A percentile compares a stretch with the other conserved stretches of the same genome.
Conservation (phyloP, 2,888 invertebrate genomes). For the Coecobrya sp. region DNA sequence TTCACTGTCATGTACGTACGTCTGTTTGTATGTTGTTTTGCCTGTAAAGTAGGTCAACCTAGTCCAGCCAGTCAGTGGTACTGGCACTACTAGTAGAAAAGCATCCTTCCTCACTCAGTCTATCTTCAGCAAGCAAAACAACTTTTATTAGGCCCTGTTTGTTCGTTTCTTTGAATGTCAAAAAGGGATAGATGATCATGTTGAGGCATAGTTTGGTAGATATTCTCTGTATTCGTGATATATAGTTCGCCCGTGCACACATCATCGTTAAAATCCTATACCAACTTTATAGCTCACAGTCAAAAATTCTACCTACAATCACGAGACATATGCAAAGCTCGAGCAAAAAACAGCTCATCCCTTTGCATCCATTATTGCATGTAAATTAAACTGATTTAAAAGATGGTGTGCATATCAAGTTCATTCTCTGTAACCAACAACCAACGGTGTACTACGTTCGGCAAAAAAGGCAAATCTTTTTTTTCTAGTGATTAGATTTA, state of each 20-base stretch:
- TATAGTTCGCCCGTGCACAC: neutral
- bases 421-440: conserved; percentile 39
- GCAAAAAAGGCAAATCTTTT: neutral
- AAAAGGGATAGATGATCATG: conserved; percentile 15
- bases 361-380: conserved; percentile 7
- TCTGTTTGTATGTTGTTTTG: conserved; percentile 50
- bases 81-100: neutral
- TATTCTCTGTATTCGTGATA: neutral
- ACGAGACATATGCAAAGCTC: neutral
- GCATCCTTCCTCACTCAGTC: neutral
- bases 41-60: conserved; percentile 74
- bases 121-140: conserved; percentile 52
- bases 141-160: conserved; percentile 77
- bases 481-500: conserved; percentile 8
- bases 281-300: neutral
- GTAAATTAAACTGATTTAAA: neutral
- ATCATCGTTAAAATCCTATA: neutral
- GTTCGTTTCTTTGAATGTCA: conserved; percentile 35
- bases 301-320: too few relatives aligned
- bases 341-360: neutral
- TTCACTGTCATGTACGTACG: neutral
- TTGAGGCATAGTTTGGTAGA: neutral
- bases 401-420: conserved; percentile 41
- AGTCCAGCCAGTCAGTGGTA: conserved; percentile 69
- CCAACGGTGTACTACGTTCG: neutral